These are phyloP conservation scores for Scelioninae gen. 1 DNA, from an alignment of 2,888 invertebrate genomes.

Conservation along the genomic window DNA sequence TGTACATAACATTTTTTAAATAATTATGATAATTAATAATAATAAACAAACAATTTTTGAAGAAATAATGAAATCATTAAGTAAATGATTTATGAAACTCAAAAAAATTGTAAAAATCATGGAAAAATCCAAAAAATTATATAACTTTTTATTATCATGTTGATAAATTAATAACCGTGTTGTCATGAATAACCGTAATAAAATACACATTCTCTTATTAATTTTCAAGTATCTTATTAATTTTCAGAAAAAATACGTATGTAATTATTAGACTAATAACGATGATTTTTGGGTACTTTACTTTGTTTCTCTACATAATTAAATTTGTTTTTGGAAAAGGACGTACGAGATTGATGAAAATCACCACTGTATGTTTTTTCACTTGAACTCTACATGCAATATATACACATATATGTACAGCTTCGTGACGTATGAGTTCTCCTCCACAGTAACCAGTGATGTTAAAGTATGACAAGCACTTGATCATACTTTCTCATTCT, in stretches of 20 bases:
- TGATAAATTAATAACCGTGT: too few species aligned
- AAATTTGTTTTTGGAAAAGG: constrained; percentile 47
- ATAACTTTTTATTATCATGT: too few species aligned
- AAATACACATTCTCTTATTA: too few species aligned
- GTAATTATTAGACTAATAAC: constrained; percentile 18
- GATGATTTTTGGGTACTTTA: constrained; percentile 30
- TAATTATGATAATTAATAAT: too few species aligned
- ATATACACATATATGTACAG: constrained; percentile 1
- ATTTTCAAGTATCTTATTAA: too few species aligned
- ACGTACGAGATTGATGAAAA: constrained; percentile 50
- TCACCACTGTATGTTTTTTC: constrained; percentile 21
- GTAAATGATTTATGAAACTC: too few species aligned
- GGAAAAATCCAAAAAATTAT: too few species aligned
- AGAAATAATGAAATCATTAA: too few species aligned
- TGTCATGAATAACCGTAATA: too few species aligned
- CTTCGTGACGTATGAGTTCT: constrained; percentile 28
- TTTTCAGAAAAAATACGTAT: constrained; percentile 11
- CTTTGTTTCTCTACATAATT: constrained; percentile 40
- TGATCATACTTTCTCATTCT: constrained; percentile 49
- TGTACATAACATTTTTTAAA: too few species aligned
- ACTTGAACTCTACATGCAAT: constrained; percentile 9
- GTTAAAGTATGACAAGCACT: constrained; percentile 38
- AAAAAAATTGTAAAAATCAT: too few species aligned
- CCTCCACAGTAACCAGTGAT: constrained; percentile 13
- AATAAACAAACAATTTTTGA: too few species aligned